Evolutionary conservation across 2,797 vertebrate species (phyloP).

Genomic region (Hoplostethus mediterraneus): DNA sequence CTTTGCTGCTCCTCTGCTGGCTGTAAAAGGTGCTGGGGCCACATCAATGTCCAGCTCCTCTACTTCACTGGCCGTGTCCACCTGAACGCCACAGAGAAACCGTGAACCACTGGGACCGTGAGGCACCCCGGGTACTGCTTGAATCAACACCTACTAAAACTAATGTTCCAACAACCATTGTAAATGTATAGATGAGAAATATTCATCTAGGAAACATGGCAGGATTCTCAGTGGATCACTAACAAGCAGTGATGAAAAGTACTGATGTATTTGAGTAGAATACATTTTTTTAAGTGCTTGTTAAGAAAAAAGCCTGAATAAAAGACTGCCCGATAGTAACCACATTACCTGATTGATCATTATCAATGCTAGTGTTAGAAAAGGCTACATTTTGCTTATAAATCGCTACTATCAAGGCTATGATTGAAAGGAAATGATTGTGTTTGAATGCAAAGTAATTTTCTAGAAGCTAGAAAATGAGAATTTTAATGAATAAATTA

Average conservation of each 20-base stretch:
- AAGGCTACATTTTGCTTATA: no score
- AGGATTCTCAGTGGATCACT: neutral
- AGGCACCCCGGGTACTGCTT: neutral
- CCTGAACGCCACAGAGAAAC: slow-evolving; percentile 77
- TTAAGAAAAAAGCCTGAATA: no score
- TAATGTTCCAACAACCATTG: neutral
- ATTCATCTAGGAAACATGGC: neutral
- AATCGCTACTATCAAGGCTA: no score
- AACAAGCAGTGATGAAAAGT: no score
- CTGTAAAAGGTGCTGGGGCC: slow-evolving; percentile 87
- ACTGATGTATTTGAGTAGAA: no score
- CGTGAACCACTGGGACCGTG: neutral
- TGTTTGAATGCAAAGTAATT: neutral
- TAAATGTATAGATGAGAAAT: neutral
- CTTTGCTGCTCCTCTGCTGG: slow-evolving; percentile 87
- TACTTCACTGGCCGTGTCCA: slow-evolving; percentile 98
- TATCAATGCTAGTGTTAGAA: no score
- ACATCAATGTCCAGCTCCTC: slow-evolving; percentile 95
- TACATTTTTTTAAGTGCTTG: no score
- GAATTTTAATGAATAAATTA: no score
- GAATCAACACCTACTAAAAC: neutral
- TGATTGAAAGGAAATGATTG: slow-evolving; percentile 6
- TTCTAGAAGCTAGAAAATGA: no score
- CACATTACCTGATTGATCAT: no score
- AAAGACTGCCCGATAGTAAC: no score